Evolutionary conservation across 1,140 invertebrate species (phyloP), one percentile per base, ranked within the genome.

Genomic region (Danaus melanippus): DNA sequence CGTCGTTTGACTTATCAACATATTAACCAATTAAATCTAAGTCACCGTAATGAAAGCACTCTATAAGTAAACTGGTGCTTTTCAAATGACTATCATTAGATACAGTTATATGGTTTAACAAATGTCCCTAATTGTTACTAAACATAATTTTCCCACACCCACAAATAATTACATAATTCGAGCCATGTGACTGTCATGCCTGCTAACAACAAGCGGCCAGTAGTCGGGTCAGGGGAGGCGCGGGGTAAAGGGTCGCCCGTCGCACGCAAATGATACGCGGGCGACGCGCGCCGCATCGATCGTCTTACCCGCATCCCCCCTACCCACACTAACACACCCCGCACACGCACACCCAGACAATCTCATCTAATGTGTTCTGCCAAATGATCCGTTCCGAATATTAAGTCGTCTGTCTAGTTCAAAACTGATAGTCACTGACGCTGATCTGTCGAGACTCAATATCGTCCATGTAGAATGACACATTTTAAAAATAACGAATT

Each of bases 341-440:
- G 46, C 61, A 47, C 66, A 67, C 67, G 52, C 65, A 62, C 59
- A 62, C 59, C 51, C 55, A 52, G 58, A 49, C 62, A 51, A 53
- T 50, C 54, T 60, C 66, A 66, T 79, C 74, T 81, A 78, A 81
- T 79, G 79, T 84, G 78, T 79, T 73, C 74, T 81, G 74, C 76
- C 79, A 85, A 85, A 85, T 85, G 82, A 83, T 74, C 79, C 76
- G 76, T 65, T 55, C 48, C 63, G 76, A 78, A 76, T 78, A 79
- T 76, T 76, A 80, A 81, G 69, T 66, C 65, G 69, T 74, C 71
- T 76, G 73, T 66, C 53, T 67, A 77, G 62, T 66, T 67, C 39
- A 53, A 75, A 74, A 74, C 53, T 64, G 69, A 79, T 71, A 69
- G 71, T 79, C 72, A 79, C 77, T 60, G 44, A 55, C 42, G 46